Conservation (phyloP, 2,113 vertebrate species). For the Capreolus pygargus region DNA sequence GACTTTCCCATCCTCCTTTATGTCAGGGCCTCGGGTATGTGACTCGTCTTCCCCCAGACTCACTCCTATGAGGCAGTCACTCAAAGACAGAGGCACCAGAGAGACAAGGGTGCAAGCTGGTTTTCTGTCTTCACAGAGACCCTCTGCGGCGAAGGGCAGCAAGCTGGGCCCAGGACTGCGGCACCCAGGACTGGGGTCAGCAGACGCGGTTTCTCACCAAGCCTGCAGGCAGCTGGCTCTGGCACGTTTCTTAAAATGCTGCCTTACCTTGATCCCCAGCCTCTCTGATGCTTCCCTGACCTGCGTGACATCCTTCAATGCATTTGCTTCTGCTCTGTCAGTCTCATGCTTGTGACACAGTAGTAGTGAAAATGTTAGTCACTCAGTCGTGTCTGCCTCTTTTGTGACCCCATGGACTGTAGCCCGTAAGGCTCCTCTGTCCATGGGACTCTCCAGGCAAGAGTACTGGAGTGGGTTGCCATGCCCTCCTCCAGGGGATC, state of each 20-base stretch:
- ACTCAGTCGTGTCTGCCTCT: neutral
- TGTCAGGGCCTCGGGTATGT: too few species aligned
- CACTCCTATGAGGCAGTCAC: too few species aligned
- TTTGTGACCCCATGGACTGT: neutral
- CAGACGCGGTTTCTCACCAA: neutral
- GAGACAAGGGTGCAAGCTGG: fast-evolving
- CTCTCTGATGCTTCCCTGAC: neutral
- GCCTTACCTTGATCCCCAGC: neutral
- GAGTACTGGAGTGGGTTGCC: neutral
- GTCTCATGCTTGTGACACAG: fast-evolving
- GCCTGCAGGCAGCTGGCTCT: fast-evolving
- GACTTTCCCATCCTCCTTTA: neutral
- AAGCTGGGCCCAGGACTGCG: fast-evolving
- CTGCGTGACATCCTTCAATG: fast-evolving
- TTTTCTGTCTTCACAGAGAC: too few species aligned
- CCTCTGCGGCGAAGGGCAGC: fast-evolving
- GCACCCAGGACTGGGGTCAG: neutral
- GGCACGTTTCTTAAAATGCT: neutral
- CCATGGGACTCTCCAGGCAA: neutral
- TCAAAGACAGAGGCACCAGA: neutral
- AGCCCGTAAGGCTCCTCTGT: neutral
- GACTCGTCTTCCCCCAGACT: neutral
- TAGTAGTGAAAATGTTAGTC: neutral
- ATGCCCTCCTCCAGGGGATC: neutral
- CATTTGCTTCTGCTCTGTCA: neutral